A percentile compares a stretch with the other conserved stretches of the same genome.
phyloP scores from a whole-genome alignment of 2,888 invertebrate genomes.

The Norana najaformis region DNA sequence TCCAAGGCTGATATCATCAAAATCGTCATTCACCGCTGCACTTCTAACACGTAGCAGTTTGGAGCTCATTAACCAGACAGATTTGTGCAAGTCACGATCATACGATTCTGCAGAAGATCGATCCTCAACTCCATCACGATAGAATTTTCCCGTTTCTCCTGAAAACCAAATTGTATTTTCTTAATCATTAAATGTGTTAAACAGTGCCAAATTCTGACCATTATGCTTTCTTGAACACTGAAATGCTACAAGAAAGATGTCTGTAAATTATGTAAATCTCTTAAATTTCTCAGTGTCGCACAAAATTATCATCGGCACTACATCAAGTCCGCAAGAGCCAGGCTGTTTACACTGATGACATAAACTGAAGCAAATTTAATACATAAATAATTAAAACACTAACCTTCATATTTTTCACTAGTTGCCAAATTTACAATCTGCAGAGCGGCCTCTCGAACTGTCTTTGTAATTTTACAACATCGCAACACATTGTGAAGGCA shows the following conservation, averaged over 20 bases:
- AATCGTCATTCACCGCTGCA: conserved; percentile 38
- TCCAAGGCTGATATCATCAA: conserved; percentile 46
- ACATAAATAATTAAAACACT: background rate
- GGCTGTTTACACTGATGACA: background rate
- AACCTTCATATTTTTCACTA: conserved; percentile 45
- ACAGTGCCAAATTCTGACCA: background rate
- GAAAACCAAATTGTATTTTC: background rate
- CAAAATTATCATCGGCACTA: background rate
- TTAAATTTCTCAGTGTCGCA: background rate
- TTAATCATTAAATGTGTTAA: background rate
- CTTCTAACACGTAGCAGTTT: conserved; percentile 38
- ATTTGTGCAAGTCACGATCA: conserved; percentile 44
- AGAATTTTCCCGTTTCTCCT: conserved; percentile 45
- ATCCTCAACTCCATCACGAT: conserved; percentile 42
- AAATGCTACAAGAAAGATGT: background rate
- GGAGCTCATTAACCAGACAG: conserved; percentile 42
- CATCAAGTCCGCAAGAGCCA: background rate
- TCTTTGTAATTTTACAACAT: conserved; percentile 39
- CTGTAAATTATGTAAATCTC: background rate
- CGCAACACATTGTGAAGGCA: conserved; percentile 41
- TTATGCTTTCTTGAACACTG: background rate
- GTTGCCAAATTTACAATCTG: conserved; percentile 42
- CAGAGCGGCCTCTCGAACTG: conserved; percentile 39
- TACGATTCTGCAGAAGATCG: conserved; percentile 47
- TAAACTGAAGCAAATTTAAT: background rate